A percentile compares a stretch with the other conserved stretches of the same genome.
These are phyloP conservation scores for Macrotrachela quadricornifera DNA, from an alignment of 1,140 invertebrate species.

Conservation along the genomic window DNA sequence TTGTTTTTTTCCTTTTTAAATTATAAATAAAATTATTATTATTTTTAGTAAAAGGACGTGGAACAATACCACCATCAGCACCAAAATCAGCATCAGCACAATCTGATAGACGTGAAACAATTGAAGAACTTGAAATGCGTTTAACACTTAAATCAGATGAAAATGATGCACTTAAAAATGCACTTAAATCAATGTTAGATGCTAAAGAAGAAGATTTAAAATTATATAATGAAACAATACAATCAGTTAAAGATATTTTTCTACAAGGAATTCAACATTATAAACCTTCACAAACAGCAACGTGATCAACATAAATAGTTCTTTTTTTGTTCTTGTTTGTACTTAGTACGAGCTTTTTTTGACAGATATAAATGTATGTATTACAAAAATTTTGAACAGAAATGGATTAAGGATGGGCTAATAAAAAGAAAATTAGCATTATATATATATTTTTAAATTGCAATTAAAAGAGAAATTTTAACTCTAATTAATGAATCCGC, in stretches of 20 bases:
- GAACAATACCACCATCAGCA: not conserved
- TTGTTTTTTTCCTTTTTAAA: not conserved
- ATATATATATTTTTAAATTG: too few species aligned
- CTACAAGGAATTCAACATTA: slow-evolving; percentile 18
- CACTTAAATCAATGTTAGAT: slow-evolving; percentile 23
- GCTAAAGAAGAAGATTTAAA: slow-evolving; percentile 27
- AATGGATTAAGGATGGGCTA: too few species aligned
- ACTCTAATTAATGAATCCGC: too few species aligned
- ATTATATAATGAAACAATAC: slow-evolving; percentile 22
- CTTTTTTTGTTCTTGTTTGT: too few species aligned
- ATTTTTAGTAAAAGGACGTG: not conserved
- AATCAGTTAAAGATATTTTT: slow-evolving; percentile 27
- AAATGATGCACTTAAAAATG: slow-evolving; percentile 25
- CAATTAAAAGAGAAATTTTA: too few species aligned
- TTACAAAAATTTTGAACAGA: too few species aligned
- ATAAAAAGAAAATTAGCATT: too few species aligned
- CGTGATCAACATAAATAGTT: too few species aligned
- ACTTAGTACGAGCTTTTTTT: too few species aligned
- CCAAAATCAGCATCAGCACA: not conserved
- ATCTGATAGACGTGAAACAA: not conserved
- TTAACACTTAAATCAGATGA: slow-evolving; percentile 27
- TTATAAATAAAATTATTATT: not conserved
- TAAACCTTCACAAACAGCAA: too few species aligned
- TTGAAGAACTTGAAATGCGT: slow-evolving; percentile 12
- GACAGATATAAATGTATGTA: too few species aligned